Conservation (phyloP, 2,888 invertebrate species). For the Ephialtes manifestator region DNA sequence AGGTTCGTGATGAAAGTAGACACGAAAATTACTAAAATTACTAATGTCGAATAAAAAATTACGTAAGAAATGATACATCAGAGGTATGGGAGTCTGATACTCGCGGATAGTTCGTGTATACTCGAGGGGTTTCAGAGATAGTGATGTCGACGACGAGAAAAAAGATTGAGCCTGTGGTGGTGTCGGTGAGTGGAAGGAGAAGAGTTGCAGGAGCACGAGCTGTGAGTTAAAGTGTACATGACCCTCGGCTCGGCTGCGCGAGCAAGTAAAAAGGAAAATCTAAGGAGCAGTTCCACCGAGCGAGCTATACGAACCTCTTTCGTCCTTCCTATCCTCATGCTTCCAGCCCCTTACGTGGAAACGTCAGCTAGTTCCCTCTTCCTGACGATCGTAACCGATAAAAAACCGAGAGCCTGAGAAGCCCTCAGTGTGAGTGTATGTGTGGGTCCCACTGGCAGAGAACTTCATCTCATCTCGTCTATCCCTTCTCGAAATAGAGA, state of each 20-base stretch:
- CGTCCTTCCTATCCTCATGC: constrained; percentile 15
- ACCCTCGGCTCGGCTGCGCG: constrained; percentile 22
- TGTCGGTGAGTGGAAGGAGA: constrained; percentile 8
- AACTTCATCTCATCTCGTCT: constrained; percentile 19
- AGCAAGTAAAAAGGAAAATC: constrained; percentile 36
- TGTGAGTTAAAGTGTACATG: constrained; percentile 45
- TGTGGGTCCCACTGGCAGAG: neutral
- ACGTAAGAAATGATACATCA: constrained; percentile 1
- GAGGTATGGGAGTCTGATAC: neutral
- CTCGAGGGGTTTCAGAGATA: constrained; percentile 2
- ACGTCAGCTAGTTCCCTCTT: constrained; percentile 45
- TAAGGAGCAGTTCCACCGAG: constrained; percentile 21
- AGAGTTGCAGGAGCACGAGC: constrained; percentile 37
- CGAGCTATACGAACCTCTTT: constrained; percentile 1
- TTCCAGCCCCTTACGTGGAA: constrained; percentile 7
- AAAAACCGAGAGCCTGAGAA: constrained; percentile 15
- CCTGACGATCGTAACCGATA: constrained; percentile 43
- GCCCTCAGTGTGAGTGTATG: neutral
- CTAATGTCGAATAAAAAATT: constrained; percentile 22
- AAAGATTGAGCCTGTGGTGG: constrained; percentile 2
- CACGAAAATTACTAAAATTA: neutral
- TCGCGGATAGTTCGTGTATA: constrained; percentile 13
- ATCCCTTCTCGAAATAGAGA: constrained; percentile 37
- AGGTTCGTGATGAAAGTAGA: neutral
- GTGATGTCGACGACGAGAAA: constrained; percentile 18